Conservation (phyloP, 2,797 vertebrate genomes). For the Melanotaenia nigrans region DNA sequence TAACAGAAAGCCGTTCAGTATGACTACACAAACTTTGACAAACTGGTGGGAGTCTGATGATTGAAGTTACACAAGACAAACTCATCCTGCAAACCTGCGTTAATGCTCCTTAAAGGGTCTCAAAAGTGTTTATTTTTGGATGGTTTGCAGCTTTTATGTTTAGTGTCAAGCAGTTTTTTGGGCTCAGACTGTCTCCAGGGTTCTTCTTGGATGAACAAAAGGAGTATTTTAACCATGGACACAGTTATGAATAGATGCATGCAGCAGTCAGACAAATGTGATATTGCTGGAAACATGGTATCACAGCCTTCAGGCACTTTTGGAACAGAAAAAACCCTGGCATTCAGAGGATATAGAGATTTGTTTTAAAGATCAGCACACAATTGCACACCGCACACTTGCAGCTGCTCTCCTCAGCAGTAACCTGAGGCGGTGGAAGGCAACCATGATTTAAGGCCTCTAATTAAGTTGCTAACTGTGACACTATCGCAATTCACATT, state of each 20-base stretch:
- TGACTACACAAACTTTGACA: not conserved
- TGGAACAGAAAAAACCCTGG: conserved; percentile 33
- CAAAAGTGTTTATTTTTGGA: not conserved
- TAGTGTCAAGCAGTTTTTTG: too few relatives aligned
- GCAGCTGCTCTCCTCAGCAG: conserved; percentile 23
- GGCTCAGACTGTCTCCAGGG: not conserved
- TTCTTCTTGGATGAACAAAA: not conserved
- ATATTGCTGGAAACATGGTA: conserved; percentile 1
- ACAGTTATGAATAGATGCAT: conserved; percentile 10
- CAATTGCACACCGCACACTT: conserved; percentile 17
- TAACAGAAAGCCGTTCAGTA: not conserved
- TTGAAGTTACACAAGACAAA: not conserved
- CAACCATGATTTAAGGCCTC: conserved; percentile 72
- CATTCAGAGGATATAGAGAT: conserved; percentile 24
- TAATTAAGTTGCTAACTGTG: conserved; percentile 78
- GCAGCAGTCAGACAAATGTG: not conserved
- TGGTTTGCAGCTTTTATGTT: too few relatives aligned
- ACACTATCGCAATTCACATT: conserved; percentile 67
- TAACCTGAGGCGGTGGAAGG: conserved; percentile 53
- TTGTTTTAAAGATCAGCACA: conserved; percentile 22
- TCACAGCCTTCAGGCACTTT: conserved; percentile 4
- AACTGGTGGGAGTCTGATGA: not conserved
- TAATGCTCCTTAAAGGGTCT: not conserved
- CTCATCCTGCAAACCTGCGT: not conserved
- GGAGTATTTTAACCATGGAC: not conserved